Evolutionary conservation across 1,140 invertebrate species (phyloP).

Genomic region (Bicyclus anynana): DNA sequence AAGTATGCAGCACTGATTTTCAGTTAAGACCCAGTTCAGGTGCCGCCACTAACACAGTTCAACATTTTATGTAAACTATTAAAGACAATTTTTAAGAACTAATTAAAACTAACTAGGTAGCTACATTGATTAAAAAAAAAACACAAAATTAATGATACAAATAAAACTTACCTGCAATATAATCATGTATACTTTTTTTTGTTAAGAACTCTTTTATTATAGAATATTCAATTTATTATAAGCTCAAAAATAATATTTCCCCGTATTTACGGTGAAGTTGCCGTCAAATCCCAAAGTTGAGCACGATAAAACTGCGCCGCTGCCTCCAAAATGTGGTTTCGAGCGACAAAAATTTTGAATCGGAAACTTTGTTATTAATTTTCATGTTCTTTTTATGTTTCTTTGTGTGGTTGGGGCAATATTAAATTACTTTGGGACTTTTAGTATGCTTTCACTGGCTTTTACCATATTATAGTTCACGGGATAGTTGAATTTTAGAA

Average conservation of each 20-base stretch:
- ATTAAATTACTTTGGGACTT: slow-evolving; percentile 23
- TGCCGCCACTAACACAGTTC: too few relatives aligned
- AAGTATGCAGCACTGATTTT: too few relatives aligned
- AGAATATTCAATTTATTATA: neutral
- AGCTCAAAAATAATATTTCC: neutral
- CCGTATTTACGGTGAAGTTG: slow-evolving; percentile 3
- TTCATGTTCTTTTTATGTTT: slow-evolving; percentile 22
- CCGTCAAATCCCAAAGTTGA: slow-evolving; percentile 2
- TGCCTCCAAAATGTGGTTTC: neutral
- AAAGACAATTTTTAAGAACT: too few relatives aligned
- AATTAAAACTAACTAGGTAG: too few relatives aligned
- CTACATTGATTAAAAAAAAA: too few relatives aligned
- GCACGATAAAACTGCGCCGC: slow-evolving; percentile 4
- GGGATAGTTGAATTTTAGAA: slow-evolving; percentile 6
- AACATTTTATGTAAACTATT: too few relatives aligned
- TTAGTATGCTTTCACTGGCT: slow-evolving; percentile 6
- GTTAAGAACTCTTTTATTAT: neutral
- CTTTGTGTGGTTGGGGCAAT: slow-evolving; percentile 15
- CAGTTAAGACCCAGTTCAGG: too few relatives aligned
- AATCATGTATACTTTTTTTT: neutral
- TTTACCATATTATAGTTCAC: slow-evolving; percentile 5
- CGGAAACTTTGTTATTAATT: slow-evolving; percentile 22
- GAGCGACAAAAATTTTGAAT: slow-evolving; percentile 18
- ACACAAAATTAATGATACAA: too few relatives aligned
- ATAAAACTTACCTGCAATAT: too few relatives aligned